Percentiles rank a stretch among this genome's conserved stretches.
Evolutionary conservation across 2,888 invertebrate species (phyloP).

Genomic region (Invenusta paracnida): DNA sequence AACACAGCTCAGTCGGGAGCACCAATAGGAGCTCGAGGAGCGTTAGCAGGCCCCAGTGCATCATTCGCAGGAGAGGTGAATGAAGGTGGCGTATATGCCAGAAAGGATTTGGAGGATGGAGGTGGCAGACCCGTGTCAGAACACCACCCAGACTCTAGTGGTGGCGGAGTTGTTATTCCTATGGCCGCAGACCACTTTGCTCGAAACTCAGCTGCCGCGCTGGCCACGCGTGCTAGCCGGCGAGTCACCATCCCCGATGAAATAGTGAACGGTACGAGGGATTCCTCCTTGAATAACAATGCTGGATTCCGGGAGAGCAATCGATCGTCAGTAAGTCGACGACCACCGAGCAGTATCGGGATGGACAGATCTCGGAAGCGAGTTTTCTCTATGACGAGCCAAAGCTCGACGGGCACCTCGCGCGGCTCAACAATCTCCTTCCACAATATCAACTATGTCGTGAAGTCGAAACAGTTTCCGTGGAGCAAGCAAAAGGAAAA

Average conservation of each 20-base stretch:
- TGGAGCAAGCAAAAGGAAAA: slow-evolving; percentile 48
- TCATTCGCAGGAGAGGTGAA: neutral
- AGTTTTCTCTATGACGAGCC: neutral
- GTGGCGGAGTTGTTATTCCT: no score
- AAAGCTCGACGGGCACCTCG: neutral
- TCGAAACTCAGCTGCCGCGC: no score
- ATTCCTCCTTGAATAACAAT: neutral
- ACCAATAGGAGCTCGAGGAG: no score
- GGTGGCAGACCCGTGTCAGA: no score
- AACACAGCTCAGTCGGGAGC: no score
- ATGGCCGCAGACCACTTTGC: no score
- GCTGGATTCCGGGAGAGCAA: no score
- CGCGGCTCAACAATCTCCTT: slow-evolving; percentile 48
- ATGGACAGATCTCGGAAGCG: neutral
- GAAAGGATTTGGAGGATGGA: neutral
- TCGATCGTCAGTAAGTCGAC: no score
- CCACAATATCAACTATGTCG: slow-evolving; percentile 52
- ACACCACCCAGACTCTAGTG: no score
- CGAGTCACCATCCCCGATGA: no score
- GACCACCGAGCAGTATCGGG: neutral
- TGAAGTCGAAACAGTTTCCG: slow-evolving; percentile 48
- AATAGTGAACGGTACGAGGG: neutral
- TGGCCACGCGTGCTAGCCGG: no score
- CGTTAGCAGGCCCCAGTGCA: neutral
- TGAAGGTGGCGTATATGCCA: neutral